These are phyloP conservation scores for Neoascia interrupta DNA, from an alignment of 2,888 invertebrate species.

Conservation along the genomic window DNA sequence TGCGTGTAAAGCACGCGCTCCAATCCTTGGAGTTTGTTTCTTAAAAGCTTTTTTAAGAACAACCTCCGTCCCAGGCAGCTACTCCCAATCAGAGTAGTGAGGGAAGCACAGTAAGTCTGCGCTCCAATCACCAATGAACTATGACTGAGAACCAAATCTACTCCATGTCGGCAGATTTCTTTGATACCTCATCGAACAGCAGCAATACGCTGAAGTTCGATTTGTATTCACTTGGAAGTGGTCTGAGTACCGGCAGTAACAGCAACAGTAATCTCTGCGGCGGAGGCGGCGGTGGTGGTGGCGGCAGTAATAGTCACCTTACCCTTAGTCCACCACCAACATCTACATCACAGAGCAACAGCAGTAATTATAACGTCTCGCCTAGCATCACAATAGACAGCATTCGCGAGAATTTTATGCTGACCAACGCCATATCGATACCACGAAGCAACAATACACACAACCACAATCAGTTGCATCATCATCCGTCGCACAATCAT, in stretches of 20 bases:
- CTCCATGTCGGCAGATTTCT: constrained; percentile 79
- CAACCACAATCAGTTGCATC: constrained; percentile 70
- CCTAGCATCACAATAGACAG: constrained; percentile 34
- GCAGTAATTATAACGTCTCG: constrained; percentile 14
- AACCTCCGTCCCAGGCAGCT: no score
- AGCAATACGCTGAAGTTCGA: constrained; percentile 78
- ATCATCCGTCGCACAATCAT: constrained; percentile 82
- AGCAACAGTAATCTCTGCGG: constrained; percentile 53
- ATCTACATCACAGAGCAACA: constrained; percentile 42
- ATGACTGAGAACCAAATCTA: constrained; percentile 80
- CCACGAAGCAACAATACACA: constrained; percentile 76
- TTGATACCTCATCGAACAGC: constrained; percentile 79
- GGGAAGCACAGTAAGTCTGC: constrained; percentile 37
- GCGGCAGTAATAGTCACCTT: constrained; percentile 49
- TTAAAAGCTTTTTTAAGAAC: no score
- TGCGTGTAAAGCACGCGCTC: not conserved
- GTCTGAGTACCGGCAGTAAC: constrained; percentile 70
- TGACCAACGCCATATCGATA: constrained; percentile 78
- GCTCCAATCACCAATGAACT: constrained; percentile 65
- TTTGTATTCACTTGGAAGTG: constrained; percentile 73
- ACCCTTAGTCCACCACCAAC: constrained; percentile 44
- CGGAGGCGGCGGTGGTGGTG: constrained; percentile 57
- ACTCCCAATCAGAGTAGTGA: not conserved
- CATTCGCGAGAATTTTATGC: constrained; percentile 75
- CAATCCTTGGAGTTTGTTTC: constrained; percentile 2